phyloP scores from a whole-genome alignment of 2,113 vertebrate genomes.

The Triplophysa dalaica region DNA sequence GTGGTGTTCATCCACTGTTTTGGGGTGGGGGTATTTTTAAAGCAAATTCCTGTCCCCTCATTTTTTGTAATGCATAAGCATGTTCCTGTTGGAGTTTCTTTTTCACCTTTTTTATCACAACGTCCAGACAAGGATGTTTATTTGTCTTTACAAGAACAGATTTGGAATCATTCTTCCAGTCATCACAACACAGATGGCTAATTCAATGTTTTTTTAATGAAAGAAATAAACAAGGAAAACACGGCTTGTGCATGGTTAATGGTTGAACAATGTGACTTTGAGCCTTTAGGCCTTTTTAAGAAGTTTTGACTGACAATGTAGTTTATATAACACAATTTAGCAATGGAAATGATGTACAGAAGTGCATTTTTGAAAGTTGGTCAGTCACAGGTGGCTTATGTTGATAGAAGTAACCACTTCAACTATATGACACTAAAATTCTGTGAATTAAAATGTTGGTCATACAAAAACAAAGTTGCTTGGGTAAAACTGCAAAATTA shows the following conservation, averaged over 20 bases:
- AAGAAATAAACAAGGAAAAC: background rate
- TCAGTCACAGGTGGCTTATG: too few species aligned
- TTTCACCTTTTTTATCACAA: background rate
- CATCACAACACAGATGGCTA: background rate
- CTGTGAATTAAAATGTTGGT: background rate
- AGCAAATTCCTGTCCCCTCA: background rate
- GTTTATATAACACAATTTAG: too few species aligned
- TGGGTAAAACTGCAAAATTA: too few species aligned
- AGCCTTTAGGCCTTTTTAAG: too few species aligned
- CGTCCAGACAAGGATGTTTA: background rate
- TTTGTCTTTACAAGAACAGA: background rate
- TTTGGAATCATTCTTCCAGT: background rate
- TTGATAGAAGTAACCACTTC: too few species aligned
- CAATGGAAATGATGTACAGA: background rate
- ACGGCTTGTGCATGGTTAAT: background rate
- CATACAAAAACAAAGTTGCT: background rate
- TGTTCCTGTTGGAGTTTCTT: background rate
- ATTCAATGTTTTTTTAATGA: background rate
- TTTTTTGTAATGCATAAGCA: constrained; percentile 52
- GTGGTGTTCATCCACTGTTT: constrained; percentile 3
- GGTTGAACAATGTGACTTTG: background rate
- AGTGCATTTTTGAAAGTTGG: too few species aligned
- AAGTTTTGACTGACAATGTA: too few species aligned
- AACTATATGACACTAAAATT: background rate
- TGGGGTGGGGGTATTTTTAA: background rate